These are phyloP conservation scores for Mactra quadrangularis DNA, from an alignment of 1,140 invertebrate genomes.

Conservation along the genomic window DNA sequence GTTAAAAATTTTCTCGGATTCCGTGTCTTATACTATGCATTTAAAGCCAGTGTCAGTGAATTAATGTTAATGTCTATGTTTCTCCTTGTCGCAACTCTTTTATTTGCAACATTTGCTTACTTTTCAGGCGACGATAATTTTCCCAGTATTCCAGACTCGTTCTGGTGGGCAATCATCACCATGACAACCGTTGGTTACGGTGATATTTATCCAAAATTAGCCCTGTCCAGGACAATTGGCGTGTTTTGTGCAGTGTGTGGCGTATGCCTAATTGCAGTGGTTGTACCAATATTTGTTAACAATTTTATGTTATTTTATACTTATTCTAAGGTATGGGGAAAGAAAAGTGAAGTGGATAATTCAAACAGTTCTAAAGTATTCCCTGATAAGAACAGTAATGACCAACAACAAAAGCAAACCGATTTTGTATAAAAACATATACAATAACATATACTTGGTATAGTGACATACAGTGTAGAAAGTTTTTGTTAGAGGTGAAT, in stretches of 20 bases:
- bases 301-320: constrained; percentile 87
- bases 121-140: constrained; percentile 67
- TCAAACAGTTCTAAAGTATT: too few relatives aligned
- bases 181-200: constrained; percentile 99
- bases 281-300: constrained; percentile 95
- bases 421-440: too few relatives aligned
- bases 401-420: too few relatives aligned
- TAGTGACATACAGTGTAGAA: too few relatives aligned
- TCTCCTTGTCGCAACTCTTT: constrained; percentile 63
- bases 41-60: constrained; percentile 72
- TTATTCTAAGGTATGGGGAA: constrained; percentile 59
- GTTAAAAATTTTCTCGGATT: constrained; percentile 94
- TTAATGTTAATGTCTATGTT: constrained; percentile 66
- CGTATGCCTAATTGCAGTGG: constrained; percentile 93
- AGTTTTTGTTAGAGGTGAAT: too few relatives aligned
- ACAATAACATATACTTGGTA: too few relatives aligned
- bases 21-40: constrained; percentile 96
- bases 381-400: too few relatives aligned
- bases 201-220: constrained; percentile 68
- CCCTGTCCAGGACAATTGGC: constrained; percentile 86
- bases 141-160: constrained; percentile 93
- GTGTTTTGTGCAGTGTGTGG: constrained; percentile 93
- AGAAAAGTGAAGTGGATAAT: neutral
- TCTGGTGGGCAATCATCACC: constrained; percentile 99
- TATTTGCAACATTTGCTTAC: constrained; percentile 69